Percentiles rank a stretch among this genome's conserved stretches.
Evolutionary conservation across 2,113 vertebrate genomes (phyloP).

Genomic region (Poeciliopsis turrubarensis): DNA sequence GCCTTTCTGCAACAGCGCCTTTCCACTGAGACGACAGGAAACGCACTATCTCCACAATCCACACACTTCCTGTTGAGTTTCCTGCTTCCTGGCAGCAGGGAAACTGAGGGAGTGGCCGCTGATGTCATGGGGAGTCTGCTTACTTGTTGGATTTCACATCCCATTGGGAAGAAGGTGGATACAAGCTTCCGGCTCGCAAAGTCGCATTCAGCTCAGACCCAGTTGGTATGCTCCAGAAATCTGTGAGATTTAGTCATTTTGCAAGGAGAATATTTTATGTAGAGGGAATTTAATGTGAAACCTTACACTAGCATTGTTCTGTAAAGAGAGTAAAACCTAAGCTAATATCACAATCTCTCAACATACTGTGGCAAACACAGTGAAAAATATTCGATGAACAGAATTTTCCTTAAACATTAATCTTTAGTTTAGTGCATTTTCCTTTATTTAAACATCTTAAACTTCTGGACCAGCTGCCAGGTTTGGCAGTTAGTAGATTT

Average conservation of each 20-base stretch:
- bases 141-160: slow-evolving; percentile 26
- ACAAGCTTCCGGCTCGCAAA: slow-evolving; percentile 25
- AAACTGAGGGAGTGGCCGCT: slow-evolving; percentile 42
- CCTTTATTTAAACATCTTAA: slow-evolving; percentile 1
- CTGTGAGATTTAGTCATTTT: too few species aligned
- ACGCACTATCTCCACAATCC: slow-evolving; percentile 65
- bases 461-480: not conserved
- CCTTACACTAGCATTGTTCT: not conserved
- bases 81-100: slow-evolving; percentile 65
- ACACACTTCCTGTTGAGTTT: slow-evolving; percentile 69
- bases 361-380: not conserved
- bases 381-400: too few species aligned
- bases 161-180: slow-evolving; percentile 30
- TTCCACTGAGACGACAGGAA: slow-evolving; percentile 57
- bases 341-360: not conserved
- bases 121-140: slow-evolving; percentile 47
- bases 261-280: not conserved
- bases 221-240: not conserved
- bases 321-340: not conserved
- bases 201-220: not conserved
- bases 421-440: too few species aligned
- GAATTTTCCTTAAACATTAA: too few species aligned
- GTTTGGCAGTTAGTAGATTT: not conserved
- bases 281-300: not conserved
- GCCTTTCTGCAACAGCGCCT: slow-evolving; percentile 14